These are phyloP conservation scores for Cyclopterus lumpus DNA, from an alignment of 2,797 vertebrate species.

Conservation along the genomic window DNA sequence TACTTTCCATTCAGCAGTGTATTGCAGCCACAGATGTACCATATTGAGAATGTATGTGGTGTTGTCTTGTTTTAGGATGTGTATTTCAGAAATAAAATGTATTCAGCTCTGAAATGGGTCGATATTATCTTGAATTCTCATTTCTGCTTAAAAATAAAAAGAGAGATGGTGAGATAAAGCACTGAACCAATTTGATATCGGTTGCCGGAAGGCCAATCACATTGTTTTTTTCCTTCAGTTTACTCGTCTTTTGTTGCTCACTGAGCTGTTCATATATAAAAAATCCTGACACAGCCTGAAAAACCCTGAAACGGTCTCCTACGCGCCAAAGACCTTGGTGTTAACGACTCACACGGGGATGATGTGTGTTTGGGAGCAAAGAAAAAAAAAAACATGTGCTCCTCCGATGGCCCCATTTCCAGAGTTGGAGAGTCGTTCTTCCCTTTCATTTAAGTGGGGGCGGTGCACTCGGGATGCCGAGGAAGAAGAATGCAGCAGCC, in stretches of 20 bases:
- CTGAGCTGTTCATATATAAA: neutral
- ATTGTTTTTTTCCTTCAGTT: neutral
- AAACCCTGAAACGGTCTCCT: conserved; percentile 18
- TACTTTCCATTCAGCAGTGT: neutral
- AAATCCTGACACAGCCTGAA: neutral
- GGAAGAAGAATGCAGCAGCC: too few relatives aligned
- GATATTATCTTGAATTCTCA: neutral
- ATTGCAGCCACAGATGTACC: neutral
- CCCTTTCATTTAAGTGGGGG: too few relatives aligned
- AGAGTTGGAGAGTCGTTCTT: too few relatives aligned
- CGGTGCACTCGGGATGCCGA: too few relatives aligned
- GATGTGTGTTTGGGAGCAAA: conserved; percentile 17
- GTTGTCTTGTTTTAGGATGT: neutral
- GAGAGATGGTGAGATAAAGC: neutral
- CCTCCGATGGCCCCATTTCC: too few relatives aligned
- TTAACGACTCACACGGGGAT: conserved; percentile 34
- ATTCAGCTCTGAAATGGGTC: neutral
- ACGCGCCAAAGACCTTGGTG: conserved; percentile 22
- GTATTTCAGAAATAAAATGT: neutral
- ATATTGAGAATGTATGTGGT: neutral
- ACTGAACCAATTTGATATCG: neutral
- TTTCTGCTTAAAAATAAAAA: neutral
- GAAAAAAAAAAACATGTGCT: neutral
- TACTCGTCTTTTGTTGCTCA: conserved; percentile 1
- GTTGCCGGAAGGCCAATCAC: neutral